phyloP scores from a whole-genome alignment of 2,113 vertebrate species.

The Pteronura brasiliensis region DNA sequence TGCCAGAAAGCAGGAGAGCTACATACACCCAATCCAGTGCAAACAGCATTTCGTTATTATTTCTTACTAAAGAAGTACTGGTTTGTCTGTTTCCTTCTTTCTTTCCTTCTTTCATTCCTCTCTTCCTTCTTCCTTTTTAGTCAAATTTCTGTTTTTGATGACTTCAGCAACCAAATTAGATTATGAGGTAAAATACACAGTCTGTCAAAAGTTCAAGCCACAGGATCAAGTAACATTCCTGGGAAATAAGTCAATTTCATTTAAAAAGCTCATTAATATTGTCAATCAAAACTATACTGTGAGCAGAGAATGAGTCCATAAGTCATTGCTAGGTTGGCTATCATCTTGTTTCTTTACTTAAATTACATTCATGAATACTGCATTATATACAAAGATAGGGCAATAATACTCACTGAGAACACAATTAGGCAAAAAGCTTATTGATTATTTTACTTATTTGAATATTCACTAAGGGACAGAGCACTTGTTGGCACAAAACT shows the following conservation, averaged over 20 bases:
- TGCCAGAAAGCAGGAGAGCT: background rate
- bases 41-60: slow-evolving; percentile 12
- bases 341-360: slow-evolving; percentile 47
- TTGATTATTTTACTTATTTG: slow-evolving; percentile 72
- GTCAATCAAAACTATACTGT: slow-evolving; percentile 40
- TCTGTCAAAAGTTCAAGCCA: slow-evolving; percentile 45
- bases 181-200: background rate
- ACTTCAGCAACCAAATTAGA: slow-evolving; percentile 39
- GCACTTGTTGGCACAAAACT: slow-evolving; percentile 56
- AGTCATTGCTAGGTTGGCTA: slow-evolving; percentile 13
- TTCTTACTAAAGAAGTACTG: slow-evolving; percentile 7
- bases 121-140: background rate
- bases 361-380: slow-evolving; percentile 62
- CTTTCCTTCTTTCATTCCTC: background rate
- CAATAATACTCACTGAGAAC: slow-evolving; percentile 60
- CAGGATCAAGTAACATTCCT: slow-evolving; percentile 38
- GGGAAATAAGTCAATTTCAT: slow-evolving; percentile 41
- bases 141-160: background rate
- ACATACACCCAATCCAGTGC: background rate
- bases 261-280: slow-evolving; percentile 43
- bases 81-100: background rate
- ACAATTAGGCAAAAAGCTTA: slow-evolving; percentile 72
- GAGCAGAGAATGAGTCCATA: slow-evolving; percentile 52
- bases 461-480: slow-evolving; percentile 70
- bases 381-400: slow-evolving; percentile 41